Evolutionary conservation across 2,797 vertebrate genomes (phyloP), one percentile per base, ranked within the genome.

Genomic region (Paratrypauchen microcephalus): DNA sequence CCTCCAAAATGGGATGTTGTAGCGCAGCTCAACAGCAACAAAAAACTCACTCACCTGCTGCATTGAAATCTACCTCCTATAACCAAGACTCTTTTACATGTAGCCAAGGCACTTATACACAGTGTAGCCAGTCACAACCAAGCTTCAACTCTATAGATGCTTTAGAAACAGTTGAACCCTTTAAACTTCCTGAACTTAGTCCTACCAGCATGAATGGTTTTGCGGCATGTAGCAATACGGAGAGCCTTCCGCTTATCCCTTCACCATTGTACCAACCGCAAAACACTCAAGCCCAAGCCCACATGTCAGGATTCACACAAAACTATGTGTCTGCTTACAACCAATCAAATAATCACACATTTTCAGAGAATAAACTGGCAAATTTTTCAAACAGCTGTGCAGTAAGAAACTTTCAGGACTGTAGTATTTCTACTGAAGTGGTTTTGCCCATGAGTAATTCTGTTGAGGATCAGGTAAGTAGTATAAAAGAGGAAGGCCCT

Each of bases 401-500:
- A 48, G 75, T 63, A 0, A 82, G 87, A 60, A 69, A 75, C 24
- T 87, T 92, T 63, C 90, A 83, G 73, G 80, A 88, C 73, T 91
- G 92, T 72, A 85, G 83, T 21, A 64, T 88, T 13, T 83, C 90
- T n/a, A 69, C 79, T 12, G 88, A 77, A 74, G 68, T 74, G 0
- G 66, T 69, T 68, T 64, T 86, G 39, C 68, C 69, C 69, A 72
- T 86, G 0, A 78, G 86, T 60, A 88, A 85, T 63, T 77, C 86
- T 0, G 82, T 87, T 48, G 91, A 90, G 69, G 88, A 93, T 70
- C 82, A 89, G 0, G 91, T 90, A 78, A 87, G 94, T 78, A 94
- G 84, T 80, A 94, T 96, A 70, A 97, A 96, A 88, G 94, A 95
- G 76, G 95, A 97, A 83, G 92, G 92, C 54, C 90, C 88, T 5